Base-by-base conservation (phyloP, 2,888 invertebrate species). In the Piscicola geometra region DNA sequence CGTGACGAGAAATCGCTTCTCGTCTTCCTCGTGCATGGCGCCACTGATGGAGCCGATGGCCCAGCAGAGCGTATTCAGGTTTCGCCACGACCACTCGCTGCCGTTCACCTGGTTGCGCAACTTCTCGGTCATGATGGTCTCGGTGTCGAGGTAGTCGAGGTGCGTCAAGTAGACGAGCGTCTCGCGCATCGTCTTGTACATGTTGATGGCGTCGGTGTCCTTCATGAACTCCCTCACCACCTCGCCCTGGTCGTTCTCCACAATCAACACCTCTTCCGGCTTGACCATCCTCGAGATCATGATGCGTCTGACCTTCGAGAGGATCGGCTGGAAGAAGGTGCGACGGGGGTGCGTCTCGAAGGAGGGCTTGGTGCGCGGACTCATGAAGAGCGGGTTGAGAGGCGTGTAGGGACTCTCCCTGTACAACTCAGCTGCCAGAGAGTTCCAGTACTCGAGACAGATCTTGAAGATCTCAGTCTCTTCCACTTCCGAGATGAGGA, bases 241-340 rank as follows among this genome's bases (percentile, higher is more conserved):
- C 88, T 99, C 98, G 60, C 98, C 98, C 86, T 99, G 97, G 85
- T 99, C 99, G 88, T 99, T 99, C 87, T 99, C 99, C 60, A 99
- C 98, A 68, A 99, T 96, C 78, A 99, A 89, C 50, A 99, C 99
- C 88, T 99, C 99, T 87, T 99, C 99, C 0, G 99, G 99, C 86
- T 97, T 98, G 28, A 98, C 99, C 99, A 99, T 99, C 82, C 98
- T 90, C 77, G 94, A 94, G 83, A 99, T 99, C 96, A 99, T 98
- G 69, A 96, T 95, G 83, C 93, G 93, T 66, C 98, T 90, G 60
- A 98, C 91, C 82, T 85, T 84, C 28, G 85, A 83, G 32, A 87
- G 80, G 21, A 87, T 83, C 69, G 85, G 83, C 74, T 84, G 85
- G 80, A 87, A 87, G 15, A 86, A 80, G 77, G 83, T 83, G 74